A percentile compares a stretch with the other conserved stretches of the same genome.
phyloP scores from a whole-genome alignment of 2,113 vertebrate species.

The Bungarus multicinctus region DNA sequence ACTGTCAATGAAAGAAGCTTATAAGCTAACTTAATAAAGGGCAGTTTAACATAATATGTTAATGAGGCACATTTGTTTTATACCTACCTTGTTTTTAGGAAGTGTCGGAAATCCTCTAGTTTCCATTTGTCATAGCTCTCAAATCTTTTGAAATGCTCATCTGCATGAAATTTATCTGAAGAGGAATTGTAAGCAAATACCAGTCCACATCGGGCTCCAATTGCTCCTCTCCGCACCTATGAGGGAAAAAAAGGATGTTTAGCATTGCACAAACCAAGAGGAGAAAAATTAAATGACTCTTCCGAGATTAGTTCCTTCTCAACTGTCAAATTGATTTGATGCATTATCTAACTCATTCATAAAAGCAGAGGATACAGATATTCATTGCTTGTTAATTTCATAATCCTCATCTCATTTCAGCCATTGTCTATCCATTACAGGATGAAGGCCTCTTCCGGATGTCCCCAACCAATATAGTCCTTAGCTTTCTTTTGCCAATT shows the following conservation, averaged over 20 bases:
- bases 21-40: accelerated
- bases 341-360: not conserved
- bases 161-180: slow-evolving; percentile 83
- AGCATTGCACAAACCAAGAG: not conserved
- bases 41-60: accelerated
- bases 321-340: not conserved
- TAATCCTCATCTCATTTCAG: not conserved
- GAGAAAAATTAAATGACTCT: not conserved
- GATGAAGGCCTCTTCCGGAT: not conserved
- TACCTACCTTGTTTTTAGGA: slow-evolving; percentile 83
- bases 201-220: slow-evolving; percentile 93
- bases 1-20: not conserved
- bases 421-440: not conserved
- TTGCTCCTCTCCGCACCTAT: slow-evolving; percentile 91
- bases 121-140: slow-evolving; percentile 87
- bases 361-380: not conserved
- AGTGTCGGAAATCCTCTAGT: slow-evolving; percentile 85
- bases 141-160: slow-evolving; percentile 91
- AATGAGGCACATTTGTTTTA: not conserved
- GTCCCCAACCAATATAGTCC: not conserved
- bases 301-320: not conserved
- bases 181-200: slow-evolving; percentile 87
- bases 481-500: not conserved
- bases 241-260: not conserved
- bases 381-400: not conserved